Percentiles rank a stretch among this genome's conserved stretches.
These are phyloP conservation scores for Prosapia bicincta DNA, from an alignment of 2,888 invertebrate species.

Conservation along the genomic window DNA sequence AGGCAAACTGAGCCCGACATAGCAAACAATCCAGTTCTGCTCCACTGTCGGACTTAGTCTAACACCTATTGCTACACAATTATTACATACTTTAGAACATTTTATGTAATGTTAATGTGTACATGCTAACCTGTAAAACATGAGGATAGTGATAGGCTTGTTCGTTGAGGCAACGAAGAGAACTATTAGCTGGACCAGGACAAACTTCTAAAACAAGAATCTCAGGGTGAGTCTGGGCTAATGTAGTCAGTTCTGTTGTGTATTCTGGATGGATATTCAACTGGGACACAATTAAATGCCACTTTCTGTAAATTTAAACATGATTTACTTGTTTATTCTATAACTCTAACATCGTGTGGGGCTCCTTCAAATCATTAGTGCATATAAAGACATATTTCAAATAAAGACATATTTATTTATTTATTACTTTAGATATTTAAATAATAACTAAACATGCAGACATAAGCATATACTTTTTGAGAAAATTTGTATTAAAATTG, in stretches of 20 bases:
- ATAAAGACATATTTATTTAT: no score
- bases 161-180: slow-evolving; percentile 61
- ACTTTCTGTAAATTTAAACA: slow-evolving; percentile 49
- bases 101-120: background rate
- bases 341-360: no score
- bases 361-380: no score
- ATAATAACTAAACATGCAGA: no score
- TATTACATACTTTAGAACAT: no score
- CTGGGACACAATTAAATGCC: slow-evolving; percentile 74
- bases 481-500: no score
- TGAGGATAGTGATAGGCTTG: slow-evolving; percentile 68
- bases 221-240: slow-evolving; percentile 51
- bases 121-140: slow-evolving; percentile 48
- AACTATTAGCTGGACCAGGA: slow-evolving; percentile 51
- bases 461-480: no score
- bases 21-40: background rate
- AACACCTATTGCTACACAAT: no score
- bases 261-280: slow-evolving; percentile 65
- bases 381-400: no score
- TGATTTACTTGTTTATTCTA: no score
- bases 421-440: no score
- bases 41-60: no score
- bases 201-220: slow-evolving; percentile 52
- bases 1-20: background rate
- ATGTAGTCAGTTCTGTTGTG: slow-evolving; percentile 53